Evolutionary conservation across 2,888 invertebrate species (phyloP).

Genomic region (Andrena minutula): DNA sequence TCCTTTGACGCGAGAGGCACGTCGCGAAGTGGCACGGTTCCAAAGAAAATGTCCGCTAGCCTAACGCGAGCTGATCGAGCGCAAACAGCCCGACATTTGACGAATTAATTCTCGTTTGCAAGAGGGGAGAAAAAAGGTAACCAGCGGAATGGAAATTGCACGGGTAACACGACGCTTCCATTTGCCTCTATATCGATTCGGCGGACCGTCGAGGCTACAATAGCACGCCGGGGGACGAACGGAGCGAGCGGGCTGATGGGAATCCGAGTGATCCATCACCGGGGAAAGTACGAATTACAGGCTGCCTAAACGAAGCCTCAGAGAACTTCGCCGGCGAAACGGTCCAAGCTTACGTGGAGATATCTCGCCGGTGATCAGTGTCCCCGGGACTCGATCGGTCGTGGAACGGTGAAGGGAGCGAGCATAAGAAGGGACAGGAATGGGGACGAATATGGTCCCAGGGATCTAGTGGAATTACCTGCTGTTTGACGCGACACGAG

Average conservation of each 20-base stretch:
- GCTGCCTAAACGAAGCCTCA: no score
- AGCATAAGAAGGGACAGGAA: background rate
- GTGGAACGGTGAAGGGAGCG: no score
- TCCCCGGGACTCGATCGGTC: background rate
- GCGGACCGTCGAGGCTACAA: slow-evolving; percentile 30
- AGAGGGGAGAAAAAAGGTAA: background rate
- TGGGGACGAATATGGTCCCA: background rate
- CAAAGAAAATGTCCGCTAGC: no score
- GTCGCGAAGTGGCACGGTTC: no score
- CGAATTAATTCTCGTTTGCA: background rate
- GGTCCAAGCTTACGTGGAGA: background rate
- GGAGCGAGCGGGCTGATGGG: slow-evolving; percentile 30
- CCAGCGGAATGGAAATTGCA: slow-evolving; percentile 32
- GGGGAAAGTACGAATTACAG: background rate
- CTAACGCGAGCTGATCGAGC: background rate
- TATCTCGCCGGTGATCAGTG: background rate
- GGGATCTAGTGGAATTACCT: background rate
- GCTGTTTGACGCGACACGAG: background rate
- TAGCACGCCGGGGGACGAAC: background rate
- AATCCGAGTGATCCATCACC: slow-evolving; percentile 25
- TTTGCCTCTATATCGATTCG: slow-evolving; percentile 42
- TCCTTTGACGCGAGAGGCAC: no score
- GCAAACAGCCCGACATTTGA: background rate
- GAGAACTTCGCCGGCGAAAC: background rate
- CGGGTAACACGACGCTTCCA: slow-evolving; percentile 25